Base-by-base conservation (phyloP, 2,113 vertebrate genomes). In the Petromus typicus region DNA sequence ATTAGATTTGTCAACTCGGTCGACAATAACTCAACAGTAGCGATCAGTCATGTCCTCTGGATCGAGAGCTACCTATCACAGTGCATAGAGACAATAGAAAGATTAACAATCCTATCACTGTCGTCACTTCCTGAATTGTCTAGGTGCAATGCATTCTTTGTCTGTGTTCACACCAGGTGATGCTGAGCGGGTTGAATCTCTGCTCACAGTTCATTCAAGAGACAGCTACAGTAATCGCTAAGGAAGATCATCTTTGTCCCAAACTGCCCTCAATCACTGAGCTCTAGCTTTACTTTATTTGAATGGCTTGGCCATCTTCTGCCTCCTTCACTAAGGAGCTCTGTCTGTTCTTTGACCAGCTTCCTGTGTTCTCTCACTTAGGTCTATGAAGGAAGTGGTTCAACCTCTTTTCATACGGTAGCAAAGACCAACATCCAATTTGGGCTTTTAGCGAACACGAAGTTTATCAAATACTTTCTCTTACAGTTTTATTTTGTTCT, bases 1-100 rank as follows among this genome's bases (percentile, higher is more conserved):
- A 89, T 93, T 81, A 91, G 79, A 91, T 86, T 93, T 83, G 80
- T 92, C 87, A 91, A 40, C 34, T 95, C 61, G 37, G 17, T 86
- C 86, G 86, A 91, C 20, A 87, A 22, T 51, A 75, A 73, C 37
- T 91, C 37, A 20, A 67, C 61, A 63, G 48, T 34, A 73, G 20
- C 84, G 45, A 54, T 94, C 76, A 73, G 22, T 64, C 66, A 32
- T 51, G 27, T 83, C 43, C 34, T n/a, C 23, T 37, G 48, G 78
- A 71, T 85, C 2, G 20, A 95, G 59, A 92, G 66, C 66, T 88
- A 45, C 34, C 6, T 37, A 43, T 18, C 69, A 83, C 14, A 64
- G 75, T 14, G 11, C 32, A 37, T 30, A 56, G 73, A 63, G 32
- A 67, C 59, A 88, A 89, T 66, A 73, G 48, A 88, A 89, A 67